Evolutionary conservation across 2,797 vertebrate genomes (phyloP), one percentile per base, ranked within the genome.

Genomic region (Liparis tanakae): DNA sequence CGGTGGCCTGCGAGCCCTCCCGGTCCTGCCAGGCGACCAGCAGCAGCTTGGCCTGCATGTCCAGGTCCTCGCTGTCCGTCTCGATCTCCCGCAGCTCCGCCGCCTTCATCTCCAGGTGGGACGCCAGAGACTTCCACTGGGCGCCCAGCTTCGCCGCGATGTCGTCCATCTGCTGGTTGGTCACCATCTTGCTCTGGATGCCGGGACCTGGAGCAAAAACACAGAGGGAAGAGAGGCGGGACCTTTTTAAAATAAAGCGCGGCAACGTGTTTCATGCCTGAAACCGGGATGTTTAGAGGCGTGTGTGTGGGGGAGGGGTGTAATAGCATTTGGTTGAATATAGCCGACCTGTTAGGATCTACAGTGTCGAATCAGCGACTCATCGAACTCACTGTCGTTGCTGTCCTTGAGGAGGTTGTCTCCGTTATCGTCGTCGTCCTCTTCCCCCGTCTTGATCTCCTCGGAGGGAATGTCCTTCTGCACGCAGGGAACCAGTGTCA

Each of bases 391-490:
- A 99, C 98, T 99, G 95, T 99, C 98, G 82, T 95, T 97, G 92
- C 96, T 97, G 87, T 99, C 97, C 87, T 99, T 99, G 80, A 99
- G 95, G 72, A 99, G 96, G 89, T 96, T 97, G 95, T 99, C 98
- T 82, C 98, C 97, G 57, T 98, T 98, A 88, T 99, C 98, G 67
- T 99, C 97, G 54, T 99, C 98, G 64, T 99, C 98, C 83, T 99
- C 98, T 89, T 99, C 98, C 50, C 96, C 98, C 1, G 98, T 99
- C 94, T 99, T 99, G 92, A 99, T 99, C 94, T 99, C 98, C 93
- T 99, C 98, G 76, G 98, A 99, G 4, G 98, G 98, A 87, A 98
- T 95, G 51, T 95, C 95, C 81, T 95, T 95, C 95, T 95, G 83
- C 72, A 78, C 15, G 36, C 8, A 8, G 2, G 5, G 9, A 53